These are phyloP conservation scores for Actinernus sp. DNA, from an alignment of 92 coral and sea anemone species.

Conservation along the genomic window DNA sequence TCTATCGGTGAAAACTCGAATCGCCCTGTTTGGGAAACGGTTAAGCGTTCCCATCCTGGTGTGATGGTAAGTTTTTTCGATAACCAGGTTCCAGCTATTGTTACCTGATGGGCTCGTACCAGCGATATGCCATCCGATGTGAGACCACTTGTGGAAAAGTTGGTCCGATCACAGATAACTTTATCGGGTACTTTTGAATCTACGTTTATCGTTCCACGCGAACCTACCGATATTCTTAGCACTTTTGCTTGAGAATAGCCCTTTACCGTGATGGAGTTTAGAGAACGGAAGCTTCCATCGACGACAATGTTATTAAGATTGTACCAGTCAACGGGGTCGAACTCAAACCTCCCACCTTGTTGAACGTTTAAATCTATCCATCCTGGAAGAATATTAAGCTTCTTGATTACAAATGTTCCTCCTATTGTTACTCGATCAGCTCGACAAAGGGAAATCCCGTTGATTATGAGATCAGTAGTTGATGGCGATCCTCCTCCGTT, in stretches of 20 bases:
- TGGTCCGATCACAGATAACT: constrained; percentile 19
- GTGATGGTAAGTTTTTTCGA: constrained; percentile 32
- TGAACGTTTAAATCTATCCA: constrained; percentile 30
- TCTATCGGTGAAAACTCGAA: constrained; percentile 32
- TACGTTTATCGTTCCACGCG: constrained; percentile 21
- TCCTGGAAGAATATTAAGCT: constrained; percentile 41
- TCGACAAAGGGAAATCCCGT: constrained; percentile 19
- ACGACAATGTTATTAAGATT: constrained; percentile 20
- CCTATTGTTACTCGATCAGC: constrained; percentile 36
- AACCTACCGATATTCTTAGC: constrained; percentile 12
- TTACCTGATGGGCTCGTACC: constrained; percentile 44
- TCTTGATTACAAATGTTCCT: constrained; percentile 12
- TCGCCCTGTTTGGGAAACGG: constrained; percentile 27
- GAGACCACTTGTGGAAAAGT: constrained; percentile 3
- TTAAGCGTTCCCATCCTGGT: constrained; percentile 52
- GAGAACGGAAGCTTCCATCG: constrained; percentile 25
- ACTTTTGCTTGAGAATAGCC: constrained; percentile 32
- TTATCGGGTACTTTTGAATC: constrained; percentile 11
- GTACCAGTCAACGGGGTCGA: constrained; percentile 32
- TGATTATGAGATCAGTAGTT: not conserved
- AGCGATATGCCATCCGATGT: constrained; percentile 29
- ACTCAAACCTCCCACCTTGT: constrained; percentile 27
- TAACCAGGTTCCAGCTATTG: constrained; percentile 42
- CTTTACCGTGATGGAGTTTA: constrained; percentile 27
- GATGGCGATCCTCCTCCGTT: constrained; percentile 10